A percentile compares a stretch with the other conserved stretches of the same genome.
Evolutionary conservation across 1,140 invertebrate species (phyloP).

Genomic region (Drosophila funebris): DNA sequence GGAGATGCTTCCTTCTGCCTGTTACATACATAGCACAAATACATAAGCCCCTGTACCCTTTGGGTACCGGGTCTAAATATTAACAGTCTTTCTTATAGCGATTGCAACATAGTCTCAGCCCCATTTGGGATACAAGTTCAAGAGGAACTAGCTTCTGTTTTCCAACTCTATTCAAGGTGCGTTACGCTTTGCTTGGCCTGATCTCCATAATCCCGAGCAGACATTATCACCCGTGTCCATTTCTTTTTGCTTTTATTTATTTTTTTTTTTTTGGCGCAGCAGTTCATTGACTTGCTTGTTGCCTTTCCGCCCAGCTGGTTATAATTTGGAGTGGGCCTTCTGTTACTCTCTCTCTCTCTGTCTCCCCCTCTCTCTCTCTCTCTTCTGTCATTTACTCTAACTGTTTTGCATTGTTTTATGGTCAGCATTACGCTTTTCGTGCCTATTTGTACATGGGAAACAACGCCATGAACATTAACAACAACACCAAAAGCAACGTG

Average conservation of each 20-base stretch:
- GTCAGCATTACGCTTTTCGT: constrained; percentile 59
- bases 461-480: constrained; percentile 45
- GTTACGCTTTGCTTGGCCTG: constrained; percentile 28
- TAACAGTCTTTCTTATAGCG: no score
- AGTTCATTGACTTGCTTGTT: constrained; percentile 65
- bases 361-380: not conserved
- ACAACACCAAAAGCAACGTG: constrained; percentile 39
- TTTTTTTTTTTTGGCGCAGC: constrained; percentile 45
- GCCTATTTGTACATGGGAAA: constrained; percentile 70
- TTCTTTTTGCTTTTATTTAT: constrained; percentile 21
- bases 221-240: constrained; percentile 9
- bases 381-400: constrained; percentile 61
- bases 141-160: not conserved
- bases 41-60: no score
- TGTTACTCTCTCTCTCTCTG: constrained; percentile 1
- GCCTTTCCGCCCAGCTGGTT: constrained; percentile 45
- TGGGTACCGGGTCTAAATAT: no score
- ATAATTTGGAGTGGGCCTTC: constrained; percentile 48
- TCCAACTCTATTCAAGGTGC: not conserved
- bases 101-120: not conserved
- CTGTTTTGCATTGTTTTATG: constrained; percentile 82
- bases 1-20: no score
- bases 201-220: constrained; percentile 21
- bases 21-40: no score
- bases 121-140: not conserved